phyloP scores from a whole-genome alignment of 2,888 invertebrate species.

The Andrena haemorrhoa region DNA sequence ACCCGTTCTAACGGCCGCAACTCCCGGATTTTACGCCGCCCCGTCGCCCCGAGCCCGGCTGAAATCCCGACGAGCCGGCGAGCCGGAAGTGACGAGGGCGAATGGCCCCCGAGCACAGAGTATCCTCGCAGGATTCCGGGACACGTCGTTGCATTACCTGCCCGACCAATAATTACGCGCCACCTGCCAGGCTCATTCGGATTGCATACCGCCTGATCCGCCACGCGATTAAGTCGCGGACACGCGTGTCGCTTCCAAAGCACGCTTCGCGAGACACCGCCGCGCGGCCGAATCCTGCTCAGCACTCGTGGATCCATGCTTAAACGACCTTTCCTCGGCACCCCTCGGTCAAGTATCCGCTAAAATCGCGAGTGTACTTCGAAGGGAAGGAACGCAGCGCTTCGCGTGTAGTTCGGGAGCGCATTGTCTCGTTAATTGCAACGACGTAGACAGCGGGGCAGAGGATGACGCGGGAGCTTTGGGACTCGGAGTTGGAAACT shows the following conservation, averaged over 20 bases:
- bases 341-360: not conserved
- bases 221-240: constrained; percentile 14
- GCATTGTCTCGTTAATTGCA: constrained; percentile 1
- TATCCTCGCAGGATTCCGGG: constrained; percentile 60
- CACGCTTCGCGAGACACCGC: not conserved
- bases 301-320: no score
- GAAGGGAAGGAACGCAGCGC: not conserved
- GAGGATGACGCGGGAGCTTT: not conserved
- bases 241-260: constrained; percentile 7
- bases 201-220: constrained; percentile 29
- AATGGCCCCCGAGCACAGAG: constrained; percentile 52
- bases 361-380: not conserved
- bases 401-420: not conserved
- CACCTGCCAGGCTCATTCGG: constrained; percentile 27
- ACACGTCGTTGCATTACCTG: constrained; percentile 54
- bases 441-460: not conserved
- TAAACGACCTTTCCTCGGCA: not conserved
- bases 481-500: not conserved
- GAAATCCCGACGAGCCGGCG: constrained; percentile 72
- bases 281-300: no score
- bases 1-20: constrained; percentile 44
- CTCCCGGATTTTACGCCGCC: constrained; percentile 51
- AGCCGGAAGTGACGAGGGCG: constrained; percentile 76
- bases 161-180: constrained; percentile 55
- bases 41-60: constrained; percentile 32